Evolutionary conservation across 2,888 invertebrate genomes (phyloP).

Genomic region (Cinara cedri): DNA sequence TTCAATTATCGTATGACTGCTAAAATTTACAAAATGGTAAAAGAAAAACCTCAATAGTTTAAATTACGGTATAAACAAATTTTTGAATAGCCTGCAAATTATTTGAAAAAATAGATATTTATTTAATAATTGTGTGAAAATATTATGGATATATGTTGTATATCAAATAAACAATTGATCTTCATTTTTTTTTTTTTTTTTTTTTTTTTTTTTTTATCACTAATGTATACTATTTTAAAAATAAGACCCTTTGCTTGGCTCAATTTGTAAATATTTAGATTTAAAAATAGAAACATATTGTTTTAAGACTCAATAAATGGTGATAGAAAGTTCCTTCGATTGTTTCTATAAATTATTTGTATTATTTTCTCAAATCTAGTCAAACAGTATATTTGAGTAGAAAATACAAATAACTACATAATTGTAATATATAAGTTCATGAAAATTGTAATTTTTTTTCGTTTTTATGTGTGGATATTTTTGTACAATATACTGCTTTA

Average conservation of each 20-base stretch:
- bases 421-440: background rate
- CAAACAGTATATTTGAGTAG: background rate
- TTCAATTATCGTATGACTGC: conserved; percentile 54
- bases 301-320: background rate
- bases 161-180: too few relatives aligned
- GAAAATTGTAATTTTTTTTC: background rate
- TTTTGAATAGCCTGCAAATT: background rate
- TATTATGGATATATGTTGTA: too few relatives aligned
- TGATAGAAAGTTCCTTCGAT: conserved; percentile 10
- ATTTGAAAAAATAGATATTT: background rate
- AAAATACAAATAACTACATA: background rate
- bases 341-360: conserved; percentile 3
- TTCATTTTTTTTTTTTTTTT: too few relatives aligned
- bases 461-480: background rate
- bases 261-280: background rate
- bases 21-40: conserved; percentile 45
- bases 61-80: background rate
- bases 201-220: background rate
- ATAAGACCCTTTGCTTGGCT: background rate
- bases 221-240: background rate
- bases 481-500: background rate
- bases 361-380: conserved; percentile 16
- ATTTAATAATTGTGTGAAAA: background rate
- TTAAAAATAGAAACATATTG: background rate
- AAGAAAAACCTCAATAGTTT: conserved; percentile 48